Percentiles rank a stretch among this genome's conserved stretches.
phyloP scores from a whole-genome alignment of 2,113 vertebrate species.

The Empidonax traillii region DNA sequence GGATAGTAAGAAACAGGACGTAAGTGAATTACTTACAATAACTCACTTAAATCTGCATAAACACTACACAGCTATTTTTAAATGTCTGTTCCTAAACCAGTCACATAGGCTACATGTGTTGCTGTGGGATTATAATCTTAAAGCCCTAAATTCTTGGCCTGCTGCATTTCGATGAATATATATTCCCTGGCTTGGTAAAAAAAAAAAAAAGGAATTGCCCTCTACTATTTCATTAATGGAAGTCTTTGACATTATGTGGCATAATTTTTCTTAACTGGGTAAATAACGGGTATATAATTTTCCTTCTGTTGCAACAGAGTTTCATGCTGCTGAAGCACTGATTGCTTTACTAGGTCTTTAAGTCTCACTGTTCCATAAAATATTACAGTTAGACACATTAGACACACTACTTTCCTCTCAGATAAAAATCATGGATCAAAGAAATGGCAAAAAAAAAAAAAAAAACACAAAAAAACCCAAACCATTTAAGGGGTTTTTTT shows the following conservation, averaged over 20 bases:
- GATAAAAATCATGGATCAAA: constrained; percentile 43
- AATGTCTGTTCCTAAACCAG: background rate
- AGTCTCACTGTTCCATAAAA: constrained; percentile 12
- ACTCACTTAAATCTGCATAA: background rate
- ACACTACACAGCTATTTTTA: background rate
- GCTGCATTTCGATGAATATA: background rate
- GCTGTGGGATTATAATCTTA: background rate
- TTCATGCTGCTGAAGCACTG: constrained; percentile 35
- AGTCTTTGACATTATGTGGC: constrained; percentile 23
- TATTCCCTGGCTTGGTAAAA: background rate
- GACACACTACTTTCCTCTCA: background rate
- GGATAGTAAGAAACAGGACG: constrained; percentile 8
- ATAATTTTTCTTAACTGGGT: constrained; percentile 21
- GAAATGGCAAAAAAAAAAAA: constrained; percentile 49
- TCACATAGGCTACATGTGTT: background rate
- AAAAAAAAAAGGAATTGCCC: background rate
- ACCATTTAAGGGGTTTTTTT: background rate
- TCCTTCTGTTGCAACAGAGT: constrained; percentile 4
- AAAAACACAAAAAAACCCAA: too few species aligned
- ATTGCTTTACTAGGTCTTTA: constrained; percentile 26
- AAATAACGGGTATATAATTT: constrained; percentile 50
- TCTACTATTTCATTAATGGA: constrained; percentile 22
- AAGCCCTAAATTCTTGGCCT: background rate
- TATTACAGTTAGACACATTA: constrained; percentile 9
- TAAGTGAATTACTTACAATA: background rate